Conservation (phyloP, 1,140 invertebrate genomes). For the Lethocerus indicus region DNA sequence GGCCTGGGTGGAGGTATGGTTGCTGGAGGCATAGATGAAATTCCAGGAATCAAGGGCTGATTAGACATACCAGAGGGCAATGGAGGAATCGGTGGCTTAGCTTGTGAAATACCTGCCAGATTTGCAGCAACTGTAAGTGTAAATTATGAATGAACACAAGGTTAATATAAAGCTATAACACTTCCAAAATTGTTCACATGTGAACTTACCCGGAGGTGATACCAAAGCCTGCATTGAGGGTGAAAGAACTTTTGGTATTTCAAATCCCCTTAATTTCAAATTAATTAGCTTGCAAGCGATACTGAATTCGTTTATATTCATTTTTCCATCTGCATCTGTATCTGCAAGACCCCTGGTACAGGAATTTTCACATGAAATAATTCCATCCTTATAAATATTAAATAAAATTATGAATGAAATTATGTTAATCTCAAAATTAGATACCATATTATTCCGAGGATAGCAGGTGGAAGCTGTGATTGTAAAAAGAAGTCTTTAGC, state of each 20-base stretch:
- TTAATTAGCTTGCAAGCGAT: conserved; percentile 96
- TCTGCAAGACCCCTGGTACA: conserved; percentile 71
- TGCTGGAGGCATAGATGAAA: conserved; percentile 20
- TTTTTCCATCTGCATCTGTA: conserved; percentile 89
- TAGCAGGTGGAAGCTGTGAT: conserved; percentile 70
- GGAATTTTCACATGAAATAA: conserved; percentile 12
- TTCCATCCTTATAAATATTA: neutral
- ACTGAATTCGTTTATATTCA: conserved; percentile 92
- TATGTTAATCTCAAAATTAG: conserved; percentile 14
- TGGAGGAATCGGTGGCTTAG: conserved; percentile 18
- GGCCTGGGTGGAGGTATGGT: conserved; percentile 10
- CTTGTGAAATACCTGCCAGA: conserved; percentile 5
- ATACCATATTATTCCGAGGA: conserved; percentile 91
- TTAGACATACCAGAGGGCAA: neutral
- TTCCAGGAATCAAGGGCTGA: conserved; percentile 6
- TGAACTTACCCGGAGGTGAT: conserved; percentile 7
- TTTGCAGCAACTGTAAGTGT: neutral
- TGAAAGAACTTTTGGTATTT: conserved; percentile 74
- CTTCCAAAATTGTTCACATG: too few relatives aligned
- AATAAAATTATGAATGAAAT: neutral
- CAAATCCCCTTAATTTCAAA: conserved; percentile 78
- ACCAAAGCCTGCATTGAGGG: conserved; percentile 12
- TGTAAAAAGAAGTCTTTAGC: conserved; percentile 88
- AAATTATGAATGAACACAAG: neutral
- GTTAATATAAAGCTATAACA: neutral